phyloP scores from a whole-genome alignment of 2,113 vertebrate species.

The Ceyx cyanopectus region DNA sequence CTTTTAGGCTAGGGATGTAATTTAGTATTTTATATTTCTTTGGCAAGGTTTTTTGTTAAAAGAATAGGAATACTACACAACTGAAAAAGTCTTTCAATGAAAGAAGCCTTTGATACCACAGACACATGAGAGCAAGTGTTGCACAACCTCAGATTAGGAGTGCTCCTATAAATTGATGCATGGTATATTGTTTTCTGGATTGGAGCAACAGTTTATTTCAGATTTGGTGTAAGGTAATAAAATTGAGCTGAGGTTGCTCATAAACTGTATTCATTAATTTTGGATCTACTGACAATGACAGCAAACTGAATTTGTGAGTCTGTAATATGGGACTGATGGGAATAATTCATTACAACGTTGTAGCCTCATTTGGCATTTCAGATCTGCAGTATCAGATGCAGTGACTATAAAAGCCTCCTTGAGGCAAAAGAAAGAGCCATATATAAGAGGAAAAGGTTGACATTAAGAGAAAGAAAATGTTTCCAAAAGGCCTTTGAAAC shows the following conservation, averaged over 20 bases:
- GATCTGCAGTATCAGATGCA: fast-evolving
- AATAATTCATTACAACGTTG: not conserved
- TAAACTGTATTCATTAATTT: not conserved
- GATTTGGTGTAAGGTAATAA: not conserved
- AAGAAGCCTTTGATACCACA: not conserved
- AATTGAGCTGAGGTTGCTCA: not conserved
- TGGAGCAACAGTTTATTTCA: not conserved
- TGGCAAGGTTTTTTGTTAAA: not conserved
- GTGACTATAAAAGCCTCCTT: not conserved
- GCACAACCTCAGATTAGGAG: not conserved
- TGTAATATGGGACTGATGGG: not conserved
- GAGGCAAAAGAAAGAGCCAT: not conserved
- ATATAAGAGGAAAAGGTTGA: not conserved
- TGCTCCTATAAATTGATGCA: not conserved
- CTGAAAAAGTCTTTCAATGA: not conserved
- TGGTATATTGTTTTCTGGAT: not conserved
- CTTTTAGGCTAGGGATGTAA: not conserved
- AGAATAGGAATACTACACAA: not conserved
- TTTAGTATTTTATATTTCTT: constrained; percentile 5
- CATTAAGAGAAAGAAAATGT: not conserved
- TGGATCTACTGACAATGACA: not conserved
- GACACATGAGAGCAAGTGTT: not conserved
- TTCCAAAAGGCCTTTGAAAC: not conserved
- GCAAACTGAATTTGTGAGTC: not conserved
- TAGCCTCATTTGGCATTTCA: not conserved